A percentile compares a stretch with the other conserved stretches of the same genome.
Evolutionary conservation across 1,140 invertebrate species (phyloP).

Genomic region (Trachymyrmex cornetzi): DNA sequence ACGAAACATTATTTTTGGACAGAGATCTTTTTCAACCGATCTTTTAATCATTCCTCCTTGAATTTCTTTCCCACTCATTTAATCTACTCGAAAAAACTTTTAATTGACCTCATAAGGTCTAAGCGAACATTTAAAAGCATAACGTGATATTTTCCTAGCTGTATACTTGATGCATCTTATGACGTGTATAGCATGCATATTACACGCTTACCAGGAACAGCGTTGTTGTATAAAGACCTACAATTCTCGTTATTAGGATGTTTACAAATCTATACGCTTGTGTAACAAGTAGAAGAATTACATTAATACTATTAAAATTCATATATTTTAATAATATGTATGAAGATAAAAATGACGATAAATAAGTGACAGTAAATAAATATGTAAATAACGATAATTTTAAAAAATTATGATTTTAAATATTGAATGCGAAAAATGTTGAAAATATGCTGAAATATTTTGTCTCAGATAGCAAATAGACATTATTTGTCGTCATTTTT

Average conservation of each 20-base stretch:
- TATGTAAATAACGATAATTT: background rate
- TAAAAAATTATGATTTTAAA: background rate
- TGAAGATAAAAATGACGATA: background rate
- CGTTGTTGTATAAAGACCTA: slow-evolving; percentile 9
- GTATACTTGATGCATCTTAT: background rate
- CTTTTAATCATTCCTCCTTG: background rate
- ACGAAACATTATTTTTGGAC: background rate
- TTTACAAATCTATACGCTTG: slow-evolving; percentile 5
- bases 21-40: background rate
- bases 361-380: too few relatives aligned
- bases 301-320: background rate
- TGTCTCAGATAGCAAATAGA: background rate
- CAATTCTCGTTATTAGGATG: slow-evolving; percentile 31
- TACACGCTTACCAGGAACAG: background rate
- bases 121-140: background rate
- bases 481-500: too few relatives aligned
- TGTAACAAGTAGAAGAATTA: slow-evolving; percentile 12
- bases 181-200: background rate
- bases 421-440: background rate
- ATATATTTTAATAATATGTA: background rate
- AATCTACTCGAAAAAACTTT: background rate
- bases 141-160: background rate
- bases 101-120: background rate
- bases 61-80: background rate
- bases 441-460: background rate